Base-by-base conservation (phyloP, 53 echinoderm and acorn worm genomes). In the Hippasteria phrygiana region DNA sequence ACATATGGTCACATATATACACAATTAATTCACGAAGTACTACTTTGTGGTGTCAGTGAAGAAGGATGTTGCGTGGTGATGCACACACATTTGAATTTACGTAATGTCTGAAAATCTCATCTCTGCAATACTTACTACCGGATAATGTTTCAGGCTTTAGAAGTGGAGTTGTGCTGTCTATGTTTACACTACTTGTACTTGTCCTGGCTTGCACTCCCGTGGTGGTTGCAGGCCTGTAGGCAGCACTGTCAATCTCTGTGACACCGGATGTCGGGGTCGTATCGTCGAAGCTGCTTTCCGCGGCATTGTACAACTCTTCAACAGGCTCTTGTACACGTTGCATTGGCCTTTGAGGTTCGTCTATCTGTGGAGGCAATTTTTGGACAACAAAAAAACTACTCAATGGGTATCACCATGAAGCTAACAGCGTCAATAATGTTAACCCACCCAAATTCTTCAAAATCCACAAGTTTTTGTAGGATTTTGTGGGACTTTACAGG, bases 121-220 rank as follows among this genome's bases (percentile, higher is more conserved):
- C 59, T 18, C n/a, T 1, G 17, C 59, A 18, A 67, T 41, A 65
- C 75, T 86, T 74, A 86, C 83, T 46, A 83, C 83, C 34, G 29
- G 85, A 51, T 71, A 85, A 53, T 36, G 85, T 53, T 71, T 85
- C 85, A 9, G 85, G 85, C 64, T 37, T 85, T n/a, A 85, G 85
- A 20, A 85, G 71, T 37, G 85, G 85, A 11, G 85, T 85, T 71
- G 46, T 71, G 37, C 85, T 85, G n/a, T 85, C 85, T 36, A 85
- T 26, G 27, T 53, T 85, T 35, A 64, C 38, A 36, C 43, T 34
- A 40, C 67, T 83, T 29, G 65, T 80, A 55, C 55, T 55, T 31
- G 71, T 72, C 53, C 89, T 79, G 26, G 89, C 70, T 47, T 89
- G 89, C 34, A 80, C 55, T 0, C 54, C 89, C 0, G 69, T 55